Evolutionary conservation across 2,888 invertebrate species (phyloP).

Genomic region (Notocelia uddmanniana): DNA sequence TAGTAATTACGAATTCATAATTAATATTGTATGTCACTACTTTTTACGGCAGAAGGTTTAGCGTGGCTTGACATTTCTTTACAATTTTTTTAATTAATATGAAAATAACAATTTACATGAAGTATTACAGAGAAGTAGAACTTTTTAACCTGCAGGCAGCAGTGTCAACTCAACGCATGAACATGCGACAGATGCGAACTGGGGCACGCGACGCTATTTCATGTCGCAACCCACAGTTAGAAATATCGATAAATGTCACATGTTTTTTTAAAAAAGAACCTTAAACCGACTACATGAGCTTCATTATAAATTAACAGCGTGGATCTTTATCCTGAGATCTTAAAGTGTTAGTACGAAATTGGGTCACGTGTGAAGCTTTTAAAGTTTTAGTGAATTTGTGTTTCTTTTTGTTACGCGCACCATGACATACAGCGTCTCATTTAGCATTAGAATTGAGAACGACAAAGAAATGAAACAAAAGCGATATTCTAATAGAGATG

Average conservation of each 20-base stretch:
- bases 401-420: not conserved
- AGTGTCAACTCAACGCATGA: constrained; percentile 22
- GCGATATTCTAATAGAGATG: not conserved
- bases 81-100: no score
- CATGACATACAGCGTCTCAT: no score
- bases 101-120: no score
- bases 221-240: constrained; percentile 44
- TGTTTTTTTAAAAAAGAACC: constrained; percentile 21
- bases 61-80: no score
- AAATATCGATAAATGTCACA: constrained; percentile 36
- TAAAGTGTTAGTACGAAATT: constrained; percentile 11
- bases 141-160: constrained; percentile 24
- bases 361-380: constrained; percentile 14
- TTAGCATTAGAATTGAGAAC: no score
- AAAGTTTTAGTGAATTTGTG: constrained; percentile 7
- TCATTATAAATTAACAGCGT: not conserved
- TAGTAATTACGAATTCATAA: no score
- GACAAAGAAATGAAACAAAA: no score
- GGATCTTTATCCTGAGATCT: not conserved
- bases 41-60: no score
- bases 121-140: not conserved
- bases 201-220: constrained; percentile 43
- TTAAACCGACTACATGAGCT: not conserved
- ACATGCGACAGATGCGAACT: constrained; percentile 38
- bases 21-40: no score